Base-by-base conservation (phyloP, 2,797 vertebrate species). In the Tangara arthus region DNA sequence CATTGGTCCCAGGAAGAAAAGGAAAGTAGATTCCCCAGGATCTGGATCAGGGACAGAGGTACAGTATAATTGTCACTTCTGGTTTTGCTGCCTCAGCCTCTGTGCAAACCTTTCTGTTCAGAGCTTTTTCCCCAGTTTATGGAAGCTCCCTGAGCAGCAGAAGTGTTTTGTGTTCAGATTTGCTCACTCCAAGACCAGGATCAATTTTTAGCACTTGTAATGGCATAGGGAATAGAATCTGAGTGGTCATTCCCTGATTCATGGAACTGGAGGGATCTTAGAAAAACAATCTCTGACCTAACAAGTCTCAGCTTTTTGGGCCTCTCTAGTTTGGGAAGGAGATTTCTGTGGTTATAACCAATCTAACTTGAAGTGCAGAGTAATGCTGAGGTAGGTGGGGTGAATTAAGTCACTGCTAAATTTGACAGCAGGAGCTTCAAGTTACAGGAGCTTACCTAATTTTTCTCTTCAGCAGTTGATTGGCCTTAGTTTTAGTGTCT, bases 1-100 rank as follows among this genome's bases (percentile, higher is more conserved):
- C 39, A 99, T 99, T 2, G 99, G 99, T 81, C 99, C 99, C 93
- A 98, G 99, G 88, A 99, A 99, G 97, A 99, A 99, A 96, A 98
- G 98, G 98, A 99, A 98, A 98, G 95, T 98, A 71, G 99, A 99
- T 64, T 98, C 98, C 21, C 97, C 98, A 0, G 99, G 98, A 23
- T 98, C 98, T 30, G 98, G 98, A 84, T 98, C 98, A 72, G 98
- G 98, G 93, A 95, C 98, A 85, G 99, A 99, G 99, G 99, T 99
- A 96, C 11, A 55, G 69, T 63, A 23, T 35, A 2, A 20, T 16
- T 73, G 15, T 27, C 21, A 14, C 19, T 18, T 53, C 64, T 32
- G 26, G 3, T 15, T 87, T 90, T 89, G 63, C 60, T 90, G 23
- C 2, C 0, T 73, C 57, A 79, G 21, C 16, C 41, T 72, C 50